Percentiles rank a stretch among this genome's conserved stretches.
phyloP scores from a whole-genome alignment of 1,140 invertebrate genomes.

The Drosophila guanche region DNA sequence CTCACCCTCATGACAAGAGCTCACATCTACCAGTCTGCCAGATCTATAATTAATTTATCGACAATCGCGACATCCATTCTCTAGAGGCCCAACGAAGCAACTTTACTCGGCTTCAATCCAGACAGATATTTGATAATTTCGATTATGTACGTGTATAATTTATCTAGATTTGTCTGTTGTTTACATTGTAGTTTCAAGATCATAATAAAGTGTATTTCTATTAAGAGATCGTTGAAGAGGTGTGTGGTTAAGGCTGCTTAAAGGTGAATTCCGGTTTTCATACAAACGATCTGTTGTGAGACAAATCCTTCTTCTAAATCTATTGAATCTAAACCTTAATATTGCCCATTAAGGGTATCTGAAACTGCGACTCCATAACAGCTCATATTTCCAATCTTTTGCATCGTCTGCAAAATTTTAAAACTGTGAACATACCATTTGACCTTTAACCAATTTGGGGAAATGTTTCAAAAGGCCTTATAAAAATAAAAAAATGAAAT shows the following conservation, averaged over 20 bases:
- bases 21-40: conserved; percentile 2
- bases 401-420: conserved; percentile 9
- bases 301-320: too few species aligned
- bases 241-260: too few species aligned
- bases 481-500: conserved; percentile 60
- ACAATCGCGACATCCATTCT: conserved; percentile 10
- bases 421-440: conserved; percentile 34
- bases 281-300: too few species aligned
- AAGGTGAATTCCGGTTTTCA: too few species aligned
- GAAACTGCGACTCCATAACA: too few species aligned
- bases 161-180: not conserved
- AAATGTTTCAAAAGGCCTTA: conserved; percentile 48
- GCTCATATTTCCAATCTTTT: conserved; percentile 11
- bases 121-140: not conserved
- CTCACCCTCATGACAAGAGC: conserved; percentile 21
- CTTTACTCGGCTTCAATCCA: not conserved
- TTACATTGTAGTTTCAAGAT: not conserved
- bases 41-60: not conserved
- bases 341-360: too few species aligned
- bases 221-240: too few species aligned
- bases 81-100: conserved; percentile 26
- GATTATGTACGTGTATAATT: too few species aligned
- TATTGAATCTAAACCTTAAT: too few species aligned
- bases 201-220: not conserved
- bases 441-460: conserved; percentile 52